These are phyloP conservation scores for Lateolabrax maculatus DNA, from an alignment of 2,797 vertebrate species.

Conservation along the genomic window DNA sequence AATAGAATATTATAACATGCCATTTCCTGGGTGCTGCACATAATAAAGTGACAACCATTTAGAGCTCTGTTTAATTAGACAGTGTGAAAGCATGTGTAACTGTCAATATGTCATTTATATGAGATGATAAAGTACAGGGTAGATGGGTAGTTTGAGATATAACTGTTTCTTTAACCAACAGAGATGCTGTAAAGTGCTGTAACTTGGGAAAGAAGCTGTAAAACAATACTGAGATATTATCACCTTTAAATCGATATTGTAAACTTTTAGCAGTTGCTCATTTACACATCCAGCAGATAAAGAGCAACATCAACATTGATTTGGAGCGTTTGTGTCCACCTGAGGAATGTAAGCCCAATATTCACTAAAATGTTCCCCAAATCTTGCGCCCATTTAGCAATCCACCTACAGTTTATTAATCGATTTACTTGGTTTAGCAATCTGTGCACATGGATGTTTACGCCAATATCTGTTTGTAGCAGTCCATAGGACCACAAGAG, in stretches of 20 bases:
- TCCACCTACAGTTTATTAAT: too few species aligned
- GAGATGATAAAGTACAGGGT: background rate
- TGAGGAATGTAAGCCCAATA: too few species aligned
- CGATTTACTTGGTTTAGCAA: too few species aligned
- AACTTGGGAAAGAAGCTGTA: background rate
- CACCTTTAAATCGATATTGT: background rate
- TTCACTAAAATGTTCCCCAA: too few species aligned
- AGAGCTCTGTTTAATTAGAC: background rate
- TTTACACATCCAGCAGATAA: background rate
- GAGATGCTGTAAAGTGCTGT: background rate
- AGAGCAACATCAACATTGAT: too few species aligned
- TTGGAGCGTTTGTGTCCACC: too few species aligned
- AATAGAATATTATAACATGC: background rate
- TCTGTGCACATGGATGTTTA: too few species aligned
- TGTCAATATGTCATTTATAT: background rate
- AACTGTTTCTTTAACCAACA: background rate
- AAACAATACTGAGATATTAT: background rate
- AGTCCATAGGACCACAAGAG: too few species aligned
- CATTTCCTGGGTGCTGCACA: background rate
- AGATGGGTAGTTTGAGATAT: background rate
- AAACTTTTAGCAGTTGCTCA: background rate
- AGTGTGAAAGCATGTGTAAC: background rate
- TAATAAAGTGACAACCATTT: background rate
- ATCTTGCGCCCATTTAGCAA: too few species aligned
- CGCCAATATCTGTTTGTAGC: too few species aligned